phyloP scores from a whole-genome alignment of 2,113 vertebrate species.

The Eurystomus gularis region DNA sequence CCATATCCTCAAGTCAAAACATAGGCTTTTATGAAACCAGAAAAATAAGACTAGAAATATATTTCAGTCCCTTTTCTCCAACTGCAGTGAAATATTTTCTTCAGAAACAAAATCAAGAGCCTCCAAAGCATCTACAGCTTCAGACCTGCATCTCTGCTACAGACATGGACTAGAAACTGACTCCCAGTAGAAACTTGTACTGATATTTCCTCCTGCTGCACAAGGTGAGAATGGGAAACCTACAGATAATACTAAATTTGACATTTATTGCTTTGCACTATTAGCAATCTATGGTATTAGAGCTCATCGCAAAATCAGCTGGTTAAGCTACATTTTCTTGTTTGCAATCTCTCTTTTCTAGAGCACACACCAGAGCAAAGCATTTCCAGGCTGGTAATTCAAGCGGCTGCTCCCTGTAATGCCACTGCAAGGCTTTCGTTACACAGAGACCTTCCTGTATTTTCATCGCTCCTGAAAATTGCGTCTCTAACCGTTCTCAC shows the following conservation, averaged over 20 bases:
- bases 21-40: conserved; percentile 8
- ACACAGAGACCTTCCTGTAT: background rate
- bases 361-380: background rate
- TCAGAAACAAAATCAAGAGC: background rate
- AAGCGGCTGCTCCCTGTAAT: background rate
- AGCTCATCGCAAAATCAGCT: background rate
- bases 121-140: background rate
- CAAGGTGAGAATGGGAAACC: background rate
- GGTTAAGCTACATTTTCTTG: background rate
- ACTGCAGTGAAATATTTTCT: background rate
- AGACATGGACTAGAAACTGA: background rate
- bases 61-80: background rate
- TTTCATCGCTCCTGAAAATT: background rate
- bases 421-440: background rate
- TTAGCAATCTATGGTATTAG: background rate
- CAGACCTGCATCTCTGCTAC: background rate
- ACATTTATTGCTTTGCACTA: background rate
- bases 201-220: background rate
- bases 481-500: background rate
- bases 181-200: background rate
- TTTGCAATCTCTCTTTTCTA: background rate
- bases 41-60: background rate
- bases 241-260: background rate
- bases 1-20: conserved; percentile 35
- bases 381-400: background rate